Conservation (phyloP, 92 coral and sea anemone species). For the Anthopleura xanthogrammica region DNA sequence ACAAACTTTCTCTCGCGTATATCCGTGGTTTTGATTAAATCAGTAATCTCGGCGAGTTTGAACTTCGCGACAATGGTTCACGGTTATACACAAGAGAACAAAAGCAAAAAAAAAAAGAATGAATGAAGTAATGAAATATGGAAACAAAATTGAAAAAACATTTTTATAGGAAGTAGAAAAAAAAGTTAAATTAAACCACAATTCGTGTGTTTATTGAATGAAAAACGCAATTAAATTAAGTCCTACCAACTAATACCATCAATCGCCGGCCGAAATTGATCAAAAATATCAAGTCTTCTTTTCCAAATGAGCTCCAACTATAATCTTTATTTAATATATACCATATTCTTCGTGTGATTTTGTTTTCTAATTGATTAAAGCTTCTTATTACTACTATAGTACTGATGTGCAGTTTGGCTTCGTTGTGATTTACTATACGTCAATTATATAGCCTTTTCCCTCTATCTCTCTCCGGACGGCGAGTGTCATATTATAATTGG, state of each 20-base stretch:
- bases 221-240: neutral
- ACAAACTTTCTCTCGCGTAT: neutral
- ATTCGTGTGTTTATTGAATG: neutral
- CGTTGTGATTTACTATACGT: neutral
- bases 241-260: neutral
- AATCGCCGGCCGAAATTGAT: neutral
- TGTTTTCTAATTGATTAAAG: neutral
- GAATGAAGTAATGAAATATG: neutral
- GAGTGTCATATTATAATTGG: neutral
- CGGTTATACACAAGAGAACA: neutral
- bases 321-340: neutral
- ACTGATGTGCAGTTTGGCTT: neutral
- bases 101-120: neutral
- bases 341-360: neutral
- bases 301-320: neutral
- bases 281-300: neutral
- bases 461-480: neutral
- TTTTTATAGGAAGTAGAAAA: neutral
- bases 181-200: neutral
- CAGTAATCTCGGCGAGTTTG: neutral
- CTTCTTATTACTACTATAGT: neutral
- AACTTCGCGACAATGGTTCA: neutral
- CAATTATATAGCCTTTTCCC: neutral
- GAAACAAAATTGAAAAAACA: neutral
- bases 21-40: neutral